Percentiles rank a stretch among this genome's conserved stretches.
phyloP scores from a whole-genome alignment of 1,140 invertebrate species.

The Achatina immaculata region DNA sequence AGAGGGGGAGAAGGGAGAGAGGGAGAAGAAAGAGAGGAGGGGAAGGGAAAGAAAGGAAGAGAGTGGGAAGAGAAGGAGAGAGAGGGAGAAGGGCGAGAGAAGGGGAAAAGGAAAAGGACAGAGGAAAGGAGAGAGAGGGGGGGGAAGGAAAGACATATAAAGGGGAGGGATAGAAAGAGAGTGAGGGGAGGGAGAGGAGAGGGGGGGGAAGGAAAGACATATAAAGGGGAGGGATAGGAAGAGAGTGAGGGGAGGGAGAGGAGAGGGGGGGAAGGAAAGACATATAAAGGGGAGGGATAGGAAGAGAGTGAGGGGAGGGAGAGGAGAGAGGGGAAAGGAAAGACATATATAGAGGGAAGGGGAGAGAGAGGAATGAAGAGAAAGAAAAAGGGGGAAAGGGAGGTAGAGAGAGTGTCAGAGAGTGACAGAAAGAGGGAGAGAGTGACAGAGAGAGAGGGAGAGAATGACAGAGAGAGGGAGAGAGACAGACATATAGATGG shows the following conservation, averaged over 20 bases:
- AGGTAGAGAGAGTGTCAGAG: slow-evolving; percentile 22
- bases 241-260: not conserved
- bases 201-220: slow-evolving; percentile 8
- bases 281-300: slow-evolving; percentile 9
- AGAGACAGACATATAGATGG: too few relatives aligned
- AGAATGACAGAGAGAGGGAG: slow-evolving; percentile 4
- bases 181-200: slow-evolving; percentile 22
- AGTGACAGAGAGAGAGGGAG: too few relatives aligned
- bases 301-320: not conserved
- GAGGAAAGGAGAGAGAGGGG: slow-evolving; percentile 20
- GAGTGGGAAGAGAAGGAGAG: too few relatives aligned
- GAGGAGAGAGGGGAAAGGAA: not conserved
- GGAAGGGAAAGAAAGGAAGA: too few relatives aligned
- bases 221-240: not conserved
- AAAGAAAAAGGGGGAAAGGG: slow-evolving; percentile 4
- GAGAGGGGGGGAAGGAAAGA: slow-evolving; percentile 17
- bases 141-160: not conserved
- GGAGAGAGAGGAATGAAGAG: not conserved
- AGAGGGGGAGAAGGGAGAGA: too few relatives aligned
- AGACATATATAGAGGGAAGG: not conserved
- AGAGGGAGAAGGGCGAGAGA: too few relatives aligned
- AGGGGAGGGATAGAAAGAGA: slow-evolving; percentile 11
- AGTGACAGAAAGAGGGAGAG: slow-evolving; percentile 22
- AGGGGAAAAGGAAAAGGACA: slow-evolving; percentile 14
- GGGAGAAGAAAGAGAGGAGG: too few relatives aligned